Evolutionary conservation across 2,888 invertebrate genomes (phyloP), one percentile per base, ranked within the genome.

Genomic region (Portevinia maculata): DNA sequence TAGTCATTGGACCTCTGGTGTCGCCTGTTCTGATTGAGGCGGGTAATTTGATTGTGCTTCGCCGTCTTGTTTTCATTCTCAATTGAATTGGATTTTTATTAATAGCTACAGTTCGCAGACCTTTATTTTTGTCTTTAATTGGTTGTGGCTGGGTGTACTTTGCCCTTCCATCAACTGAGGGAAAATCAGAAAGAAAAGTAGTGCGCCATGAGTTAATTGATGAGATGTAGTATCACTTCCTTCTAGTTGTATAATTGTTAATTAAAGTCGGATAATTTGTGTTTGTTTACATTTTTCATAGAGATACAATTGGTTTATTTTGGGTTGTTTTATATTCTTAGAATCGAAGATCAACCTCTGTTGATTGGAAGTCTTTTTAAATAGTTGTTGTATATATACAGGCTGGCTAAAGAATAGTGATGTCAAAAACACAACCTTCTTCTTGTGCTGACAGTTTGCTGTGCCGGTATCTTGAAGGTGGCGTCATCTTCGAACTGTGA

Each of bases 1-100:
- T 32, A 69, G 15, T n/a, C 32, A 44, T 19, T 46, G 50, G 59
- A 79, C 48, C 34, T 37, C 39, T 34, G 17, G 32, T 34, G 39
- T 30, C 28, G 34, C 34, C 19, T 17, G 46, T 41, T 11, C 53
- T 39, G 73, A 73, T 73, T 57, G 73, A 73, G 30, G 39, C 19
- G 46, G 28, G 32, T 28, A 46, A 65, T 53, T 74, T 24, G 30
- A 21, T 41, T 39, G 46, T 6, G 32, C 59, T 24, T 28, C 21
- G 34, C 5, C 15, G 11, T 21, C 30, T 41, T 34, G n/a, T 17
- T 24, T 24, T n/a, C 44, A 46, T 17, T n/a, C 41, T 73, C 48
- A 65, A 64, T 55, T 64, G 37, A 48, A 57, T 57, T 57, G 17
- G 30, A 39, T 50, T 53, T 64, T 46, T 64, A 73, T 62, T 39